Evolutionary conservation across 2,113 vertebrate species (phyloP), one percentile per base, ranked within the genome.

Genomic region (Glareola pratincola): DNA sequence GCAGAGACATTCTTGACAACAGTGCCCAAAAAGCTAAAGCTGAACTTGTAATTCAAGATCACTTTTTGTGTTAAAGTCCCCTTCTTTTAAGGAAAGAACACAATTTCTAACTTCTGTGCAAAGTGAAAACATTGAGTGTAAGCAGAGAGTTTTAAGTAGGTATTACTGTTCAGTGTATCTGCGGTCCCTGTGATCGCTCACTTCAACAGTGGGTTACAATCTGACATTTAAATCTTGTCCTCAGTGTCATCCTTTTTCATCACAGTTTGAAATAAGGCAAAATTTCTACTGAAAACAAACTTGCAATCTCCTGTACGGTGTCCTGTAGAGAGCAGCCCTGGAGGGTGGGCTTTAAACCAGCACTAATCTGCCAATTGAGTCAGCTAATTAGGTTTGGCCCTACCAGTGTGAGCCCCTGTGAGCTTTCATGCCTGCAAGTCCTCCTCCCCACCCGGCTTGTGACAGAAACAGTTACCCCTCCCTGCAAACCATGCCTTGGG

Each of bases 101-200:
- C 1, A 7, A 34, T 6, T 51, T 66, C 9, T 9, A 18, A 17
- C 4, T 57, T 39, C 15, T 4, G 4, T 60, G 47, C n/a, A 4
- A 77, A 66, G 30, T 12, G 23, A 26, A 32, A 63, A 39, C 3
- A 3, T 13, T 8, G 39, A 39, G 39, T 39, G 39, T 39, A 39
- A 23, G 27, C 56, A 18, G 6, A 41, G 23, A 64, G 34, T 1
- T 14, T 9, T 24, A 22, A 8, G 2, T 2, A 50, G 34, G 20
- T 2, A 0, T 9, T 41, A 9, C 0, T 39, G 5, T 14, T 39
- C 0, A 3, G 41, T 23, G 32, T 13, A 9, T 12, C 22, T 24
- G 12, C 3, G 36, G 37, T 3, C 13, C 30, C 48, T 36, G 34
- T 12, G 22, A 21, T 1, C 2, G 17, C 26, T 71, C n/a, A 5